phyloP scores from a whole-genome alignment of 2,888 invertebrate genomes.

The Hirudinaria manillensis region DNA sequence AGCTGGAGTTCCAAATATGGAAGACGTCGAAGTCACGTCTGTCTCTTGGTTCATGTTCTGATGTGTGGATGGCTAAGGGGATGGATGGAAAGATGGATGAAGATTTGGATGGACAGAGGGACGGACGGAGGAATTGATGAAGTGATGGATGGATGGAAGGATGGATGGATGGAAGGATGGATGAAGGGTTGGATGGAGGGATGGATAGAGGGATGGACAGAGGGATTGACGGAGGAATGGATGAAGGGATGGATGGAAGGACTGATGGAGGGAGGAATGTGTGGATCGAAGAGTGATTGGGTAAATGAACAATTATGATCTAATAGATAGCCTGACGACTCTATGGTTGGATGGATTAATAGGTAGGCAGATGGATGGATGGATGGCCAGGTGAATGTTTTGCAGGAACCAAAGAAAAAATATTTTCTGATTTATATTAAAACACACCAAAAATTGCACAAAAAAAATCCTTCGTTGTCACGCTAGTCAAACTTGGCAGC shows the following conservation, averaged over 20 bases:
- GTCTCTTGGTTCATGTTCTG: background rate
- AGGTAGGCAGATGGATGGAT: background rate
- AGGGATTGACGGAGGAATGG: background rate
- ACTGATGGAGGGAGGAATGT: background rate
- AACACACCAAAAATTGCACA: background rate
- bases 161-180: background rate
- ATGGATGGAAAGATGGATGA: background rate
- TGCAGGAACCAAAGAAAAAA: background rate
- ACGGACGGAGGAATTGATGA: background rate
- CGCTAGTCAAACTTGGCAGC: background rate
- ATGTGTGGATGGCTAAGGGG: background rate
- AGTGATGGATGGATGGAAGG: background rate
- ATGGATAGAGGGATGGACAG: background rate
- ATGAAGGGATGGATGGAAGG: background rate
- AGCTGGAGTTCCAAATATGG: background rate
- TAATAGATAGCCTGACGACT: background rate
- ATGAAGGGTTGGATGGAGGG: background rate
- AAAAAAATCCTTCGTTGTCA: background rate
- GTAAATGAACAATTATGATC: background rate
- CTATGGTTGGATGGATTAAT: background rate
- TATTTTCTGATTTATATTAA: background rate
- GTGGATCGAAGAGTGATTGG: background rate
- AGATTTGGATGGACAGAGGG: background rate
- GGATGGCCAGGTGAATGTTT: background rate
- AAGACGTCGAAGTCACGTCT: constrained; percentile 12